Percentiles rank a stretch among this genome's conserved stretches.
phyloP scores from a whole-genome alignment of 1,140 invertebrate species.

The Drosophila orosa region DNA sequence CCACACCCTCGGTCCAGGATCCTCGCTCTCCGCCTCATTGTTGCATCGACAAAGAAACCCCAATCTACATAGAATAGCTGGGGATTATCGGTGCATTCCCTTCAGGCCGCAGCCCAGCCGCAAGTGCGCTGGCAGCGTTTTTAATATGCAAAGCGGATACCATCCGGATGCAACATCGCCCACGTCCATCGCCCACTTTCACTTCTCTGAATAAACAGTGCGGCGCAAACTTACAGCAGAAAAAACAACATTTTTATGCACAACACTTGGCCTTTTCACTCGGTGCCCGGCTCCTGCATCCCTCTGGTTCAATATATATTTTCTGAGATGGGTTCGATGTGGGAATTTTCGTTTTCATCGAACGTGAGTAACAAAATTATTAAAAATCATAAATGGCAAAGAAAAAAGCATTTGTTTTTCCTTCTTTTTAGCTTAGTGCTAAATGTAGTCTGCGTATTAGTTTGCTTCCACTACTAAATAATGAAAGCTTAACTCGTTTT shows the following conservation, averaged over 20 bases:
- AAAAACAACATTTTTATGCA: conserved; percentile 54
- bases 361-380: not conserved
- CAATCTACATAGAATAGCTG: conserved; percentile 73
- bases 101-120: conserved; percentile 31
- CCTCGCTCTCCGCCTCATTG: conserved; percentile 41
- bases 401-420: not conserved
- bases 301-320: conserved; percentile 1
- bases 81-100: conserved; percentile 54
- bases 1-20: conserved; percentile 23
- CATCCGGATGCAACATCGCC: conserved; percentile 37
- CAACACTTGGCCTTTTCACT: conserved; percentile 41
- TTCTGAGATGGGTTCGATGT: not conserved
- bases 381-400: not conserved
- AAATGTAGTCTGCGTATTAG: too few species aligned
- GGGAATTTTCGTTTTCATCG: not conserved
- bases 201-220: conserved; percentile 21
- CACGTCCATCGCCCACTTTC: conserved; percentile 3
- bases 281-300: conserved; percentile 5
- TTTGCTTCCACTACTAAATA: too few species aligned
- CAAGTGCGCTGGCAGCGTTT: conserved; percentile 56
- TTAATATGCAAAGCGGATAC: conserved; percentile 55
- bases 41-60: conserved; percentile 56
- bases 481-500: too few species aligned
- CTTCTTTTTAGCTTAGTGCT: too few species aligned
- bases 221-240: conserved; percentile 37